Conservation (phyloP, 2,113 vertebrate species). For the Pagrus major region DNA sequence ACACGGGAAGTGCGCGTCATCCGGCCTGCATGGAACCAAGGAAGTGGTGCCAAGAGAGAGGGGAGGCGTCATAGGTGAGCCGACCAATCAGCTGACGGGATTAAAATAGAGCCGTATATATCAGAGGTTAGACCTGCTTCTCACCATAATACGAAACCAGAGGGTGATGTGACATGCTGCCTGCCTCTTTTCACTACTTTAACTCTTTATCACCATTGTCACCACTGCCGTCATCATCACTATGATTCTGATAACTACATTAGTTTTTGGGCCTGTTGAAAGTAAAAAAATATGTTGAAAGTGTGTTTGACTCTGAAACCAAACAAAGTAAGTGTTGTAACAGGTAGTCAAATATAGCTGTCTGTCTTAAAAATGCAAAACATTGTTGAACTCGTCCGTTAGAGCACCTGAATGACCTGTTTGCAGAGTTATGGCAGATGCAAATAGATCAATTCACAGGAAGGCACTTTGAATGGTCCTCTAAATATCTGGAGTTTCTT, state of each 20-base stretch:
- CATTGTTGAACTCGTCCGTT: conserved; percentile 42
- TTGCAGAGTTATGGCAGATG: conserved; percentile 30
- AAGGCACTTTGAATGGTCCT: conserved; percentile 16
- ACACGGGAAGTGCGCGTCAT: conserved; percentile 17
- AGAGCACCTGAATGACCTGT: conserved; percentile 37
- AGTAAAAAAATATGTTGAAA: background rate
- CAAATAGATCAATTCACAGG: conserved; percentile 48
- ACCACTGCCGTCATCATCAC: background rate
- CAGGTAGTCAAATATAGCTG: background rate
- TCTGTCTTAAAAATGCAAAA: conserved; percentile 58
- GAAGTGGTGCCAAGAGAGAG: conserved; percentile 2
- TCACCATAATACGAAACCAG: conserved; percentile 29
- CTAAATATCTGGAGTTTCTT: conserved; percentile 9
- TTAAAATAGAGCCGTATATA: conserved; percentile 86
- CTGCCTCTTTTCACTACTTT: background rate
- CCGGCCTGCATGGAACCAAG: conserved; percentile 23
- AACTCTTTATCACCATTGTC: background rate
- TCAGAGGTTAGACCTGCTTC: conserved; percentile 51
- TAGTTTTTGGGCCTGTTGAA: background rate
- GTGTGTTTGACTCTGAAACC: background rate
- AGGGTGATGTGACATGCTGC: conserved; percentile 3
- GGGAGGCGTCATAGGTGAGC: conserved; percentile 63
- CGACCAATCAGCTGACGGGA: conserved; percentile 75
- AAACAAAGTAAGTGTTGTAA: background rate
- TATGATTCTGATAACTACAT: background rate